Conservation (phyloP, 2,797 vertebrate species). For the Nannoperca obscura region DNA sequence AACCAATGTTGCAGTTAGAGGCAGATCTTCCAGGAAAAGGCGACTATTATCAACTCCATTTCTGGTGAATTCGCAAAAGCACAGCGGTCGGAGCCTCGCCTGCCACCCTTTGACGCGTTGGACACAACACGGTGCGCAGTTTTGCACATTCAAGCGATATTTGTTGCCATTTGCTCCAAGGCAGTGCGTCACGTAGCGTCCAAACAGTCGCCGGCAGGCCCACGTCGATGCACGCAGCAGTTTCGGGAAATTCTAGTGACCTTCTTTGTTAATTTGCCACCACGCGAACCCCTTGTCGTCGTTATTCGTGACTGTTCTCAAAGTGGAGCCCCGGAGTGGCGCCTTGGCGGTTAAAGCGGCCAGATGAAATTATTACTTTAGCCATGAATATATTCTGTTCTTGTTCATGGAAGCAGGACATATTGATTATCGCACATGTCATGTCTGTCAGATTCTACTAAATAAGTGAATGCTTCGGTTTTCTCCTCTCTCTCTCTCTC, state of each 20-base stretch:
- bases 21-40: background rate
- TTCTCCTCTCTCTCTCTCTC: constrained; percentile 1
- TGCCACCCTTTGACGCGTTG: constrained; percentile 15
- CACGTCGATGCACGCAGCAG: constrained; percentile 24
- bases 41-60: background rate
- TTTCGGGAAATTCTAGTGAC: background rate
- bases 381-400: constrained; percentile 33
- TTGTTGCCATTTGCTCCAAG: constrained; percentile 22
- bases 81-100: background rate
- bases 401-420: constrained; percentile 51
- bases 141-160: constrained; percentile 25
- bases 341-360: constrained; percentile 16
- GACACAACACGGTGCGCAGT: constrained; percentile 8
- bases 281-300: background rate
- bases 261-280: background rate
- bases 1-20: background rate
- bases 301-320: background rate
- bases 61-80: no score
- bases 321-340: background rate
- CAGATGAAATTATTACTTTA: constrained; percentile 24
- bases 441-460: constrained; percentile 53
- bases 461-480: constrained; percentile 34
- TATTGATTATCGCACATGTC: constrained; percentile 59
- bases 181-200: background rate
- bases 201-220: constrained; percentile 27